Conservation (phyloP, 2,797 vertebrate species). For the Merluccius polli region DNA sequence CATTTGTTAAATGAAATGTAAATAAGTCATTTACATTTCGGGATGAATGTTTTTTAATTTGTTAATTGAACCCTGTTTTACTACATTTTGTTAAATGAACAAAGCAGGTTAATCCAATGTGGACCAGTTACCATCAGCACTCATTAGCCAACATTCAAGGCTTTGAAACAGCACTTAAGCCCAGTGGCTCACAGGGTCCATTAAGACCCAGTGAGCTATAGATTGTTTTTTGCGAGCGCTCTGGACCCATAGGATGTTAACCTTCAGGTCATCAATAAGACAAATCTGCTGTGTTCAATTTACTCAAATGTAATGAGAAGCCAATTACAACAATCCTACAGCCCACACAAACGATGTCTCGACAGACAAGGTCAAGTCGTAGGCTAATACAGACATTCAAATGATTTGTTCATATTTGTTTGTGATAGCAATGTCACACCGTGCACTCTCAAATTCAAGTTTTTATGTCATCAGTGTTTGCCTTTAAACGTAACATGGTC, state of each 20-base stretch:
- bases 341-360: not conserved
- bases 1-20: too few species aligned
- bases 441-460: too few species aligned
- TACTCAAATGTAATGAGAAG: not conserved
- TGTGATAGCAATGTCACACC: not conserved
- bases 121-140: constrained; percentile 11
- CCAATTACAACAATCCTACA: not conserved
- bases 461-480: not conserved
- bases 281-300: not conserved
- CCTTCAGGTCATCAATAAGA: constrained; percentile 1
- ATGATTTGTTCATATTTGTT: not conserved
- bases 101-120: constrained; percentile 4
- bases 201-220: not conserved
- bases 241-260: not conserved
- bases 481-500: too few species aligned
- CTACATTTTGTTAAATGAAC: not conserved
- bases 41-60: not conserved
- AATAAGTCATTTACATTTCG: too few species aligned
- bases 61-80: not conserved
- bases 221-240: not conserved
- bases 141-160: constrained; percentile 43
- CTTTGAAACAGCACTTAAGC: constrained; percentile 1
- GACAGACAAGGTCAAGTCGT: not conserved
- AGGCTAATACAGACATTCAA: not conserved
- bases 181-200: not conserved